Base-by-base conservation (phyloP, 2,888 invertebrate genomes). In the Archaeoteleia sp. region DNA sequence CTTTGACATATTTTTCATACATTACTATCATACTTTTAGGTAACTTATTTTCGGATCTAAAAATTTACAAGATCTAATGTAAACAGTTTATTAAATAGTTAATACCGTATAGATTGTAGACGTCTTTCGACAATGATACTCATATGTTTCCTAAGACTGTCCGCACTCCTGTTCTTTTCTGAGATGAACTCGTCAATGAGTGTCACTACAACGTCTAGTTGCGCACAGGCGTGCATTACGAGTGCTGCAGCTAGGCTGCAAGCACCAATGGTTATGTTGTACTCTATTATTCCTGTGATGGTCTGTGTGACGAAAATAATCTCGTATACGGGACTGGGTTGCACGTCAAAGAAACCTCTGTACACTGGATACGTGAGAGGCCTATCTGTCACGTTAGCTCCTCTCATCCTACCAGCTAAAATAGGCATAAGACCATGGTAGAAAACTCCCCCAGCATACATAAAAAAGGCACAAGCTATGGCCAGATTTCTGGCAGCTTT, bases 181-280 rank as follows among this genome's bases (percentile, higher is more conserved):
- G 34, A 3, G 2, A 45, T 34, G 6, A 78, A 58, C 13, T 65
- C 62, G 1, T 72, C 51, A 13, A 82, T 39, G 6, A 71, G 67
- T 0, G 8, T 12, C 30, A 72, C 63, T 1, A 82, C 72, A 8
- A 83, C 77, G 9, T 72, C 71, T 1, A 81, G 74, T n/a, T 83
- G 82, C 1, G 80, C 81, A 20, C 82, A 82, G 0, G 78, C 76
- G 37, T 83, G 83, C 60, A 78, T 76, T 1, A 74, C 79, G n/a
- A 82, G 79, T 1, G 78, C 72, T 0, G 80, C 82, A 0, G 79
- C 76, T 1, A 81, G 57, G 20, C 82, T 75, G 35, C 82, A 83
- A 0, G 77, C 70, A 0, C 76, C 73, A 8, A 80, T 73, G 0
- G 80, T 81, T 0, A 81, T 73, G 0, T 81, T 76, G 27, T 79